Base-by-base conservation (phyloP, 2,888 invertebrate species). In the Bombylius major region DNA sequence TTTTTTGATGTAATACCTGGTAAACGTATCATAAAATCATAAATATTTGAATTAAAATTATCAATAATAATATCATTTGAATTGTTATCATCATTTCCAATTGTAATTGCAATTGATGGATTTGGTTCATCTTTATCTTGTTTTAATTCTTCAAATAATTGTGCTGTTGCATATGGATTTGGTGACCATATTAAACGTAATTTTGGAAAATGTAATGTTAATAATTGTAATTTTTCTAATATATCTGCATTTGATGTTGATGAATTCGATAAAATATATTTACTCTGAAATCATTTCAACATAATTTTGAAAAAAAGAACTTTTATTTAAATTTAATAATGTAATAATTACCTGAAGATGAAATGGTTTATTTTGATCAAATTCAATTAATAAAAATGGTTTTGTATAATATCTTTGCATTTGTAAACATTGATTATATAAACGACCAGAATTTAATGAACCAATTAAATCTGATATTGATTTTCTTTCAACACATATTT, bases 401-500 rank as follows among this genome's bases (percentile, higher is more conserved):
- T 88, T 86, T 32, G 82, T 78, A 70, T 95, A 95, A 74, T 86
- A 84, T 33, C 96, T 80, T 57, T 86, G 87, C 97, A 98, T 98
- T 60, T 93, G 86, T 47, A 89, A 86, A 62, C 93, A 91, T 74
- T 99, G 99, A 68, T 90, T 91, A 75, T 94, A 97, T 36, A 99
- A 79, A 14, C 99, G 83, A 0, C 99, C 99, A 48, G 89, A 91
- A 73, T 93, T 90, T 39, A 99, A 77, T 0, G 98, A 98, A 7
- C 95, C 94, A 65, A 97, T 93, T 62, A 99, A 78, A 79, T 99
- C 98, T 7, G 92, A 93, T 60, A 98, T 81, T 51, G 94, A 94
- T 75, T 99, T 99, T 53, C 99, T 80, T 75, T 99, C 99, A 23
- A 99, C 88, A 68, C 98, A 97, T 62, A 97, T 89, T 32, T 96